These are phyloP conservation scores for Caenorhabditis sp. DNA, from an alignment of 2,888 invertebrate genomes.

Conservation along the genomic window DNA sequence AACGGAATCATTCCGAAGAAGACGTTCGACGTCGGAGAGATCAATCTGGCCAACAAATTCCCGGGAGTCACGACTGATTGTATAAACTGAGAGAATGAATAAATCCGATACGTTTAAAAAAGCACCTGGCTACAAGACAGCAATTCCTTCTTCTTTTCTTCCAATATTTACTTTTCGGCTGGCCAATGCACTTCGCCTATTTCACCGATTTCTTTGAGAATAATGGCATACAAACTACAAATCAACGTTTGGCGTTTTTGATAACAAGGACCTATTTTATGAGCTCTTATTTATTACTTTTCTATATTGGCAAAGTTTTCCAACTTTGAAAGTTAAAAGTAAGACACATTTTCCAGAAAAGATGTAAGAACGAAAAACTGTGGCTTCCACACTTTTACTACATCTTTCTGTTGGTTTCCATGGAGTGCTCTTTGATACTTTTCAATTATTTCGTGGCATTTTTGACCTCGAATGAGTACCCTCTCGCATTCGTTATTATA, in stretches of 20 bases:
- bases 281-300: not conserved
- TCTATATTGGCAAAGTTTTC: too few relatives aligned
- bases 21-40: conserved; percentile 59
- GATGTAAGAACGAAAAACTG: too few relatives aligned
- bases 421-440: too few relatives aligned
- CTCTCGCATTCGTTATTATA: too few relatives aligned
- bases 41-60: conserved; percentile 57
- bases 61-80: conserved; percentile 59
- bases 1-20: conserved; percentile 53
- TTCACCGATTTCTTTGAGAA: not conserved
- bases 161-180: not conserved
- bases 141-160: not conserved
- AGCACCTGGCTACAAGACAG: not conserved
- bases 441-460: too few relatives aligned
- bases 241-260: not conserved
- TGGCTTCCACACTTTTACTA: not conserved
- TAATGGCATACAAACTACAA: not conserved
- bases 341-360: too few relatives aligned
- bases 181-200: not conserved
- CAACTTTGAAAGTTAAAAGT: too few relatives aligned
- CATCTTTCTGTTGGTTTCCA: not conserved
- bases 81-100: conserved; percentile 37
- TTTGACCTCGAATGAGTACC: not conserved
- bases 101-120: not conserved
- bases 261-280: not conserved